Evolutionary conservation across 2,888 invertebrate genomes (phyloP), one percentile per base, ranked within the genome.

Genomic region (Pyrgus malvae): DNA sequence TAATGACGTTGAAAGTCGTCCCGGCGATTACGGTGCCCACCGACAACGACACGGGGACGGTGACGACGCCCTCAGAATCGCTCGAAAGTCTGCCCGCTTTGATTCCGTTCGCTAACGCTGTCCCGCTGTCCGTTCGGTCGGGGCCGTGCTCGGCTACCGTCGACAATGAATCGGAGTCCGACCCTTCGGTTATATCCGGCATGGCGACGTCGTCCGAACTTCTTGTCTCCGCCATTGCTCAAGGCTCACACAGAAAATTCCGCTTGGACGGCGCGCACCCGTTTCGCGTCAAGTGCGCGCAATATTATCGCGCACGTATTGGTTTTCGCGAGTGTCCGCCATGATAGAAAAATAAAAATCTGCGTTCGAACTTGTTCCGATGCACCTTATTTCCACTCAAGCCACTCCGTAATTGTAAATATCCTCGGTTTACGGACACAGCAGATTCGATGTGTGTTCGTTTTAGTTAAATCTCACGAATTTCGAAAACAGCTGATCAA

Each of bases 1-100:
- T 95, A 80, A 96, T 96, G 72, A 96, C 96, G 90, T 96, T 96
- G 84, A 95, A 96, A 37, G 96, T 94, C 62, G 95, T 94, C 29
- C 94, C 94, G 49, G 95, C 92, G 74, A 96, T 95, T 72, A 96
- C 93, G 16, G 95, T 95, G 48, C 95, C 95, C 61, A 96, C 95
- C 25, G 95, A 95, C 70, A 96, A 80, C 19, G 94, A 93, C 51
- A 94, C 94, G 64, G 88, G 92, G 65, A 89, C 92, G 48, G 85
- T 90, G 61, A 90, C 89, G 64, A 90, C 89, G 35, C 82, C 83
- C 65, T 80, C 80, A n/a, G 82, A 72, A 63, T 86, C 86, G 59
- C 67, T 72, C 9, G 80, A 71, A 17, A 87, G 68, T 29, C 86
- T 76, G 33, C 77, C 61, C 56, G 67, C 67, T 69, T 80, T 86